Conservation (phyloP, 2,113 vertebrate genomes). For the Sapajus apella region DNA sequence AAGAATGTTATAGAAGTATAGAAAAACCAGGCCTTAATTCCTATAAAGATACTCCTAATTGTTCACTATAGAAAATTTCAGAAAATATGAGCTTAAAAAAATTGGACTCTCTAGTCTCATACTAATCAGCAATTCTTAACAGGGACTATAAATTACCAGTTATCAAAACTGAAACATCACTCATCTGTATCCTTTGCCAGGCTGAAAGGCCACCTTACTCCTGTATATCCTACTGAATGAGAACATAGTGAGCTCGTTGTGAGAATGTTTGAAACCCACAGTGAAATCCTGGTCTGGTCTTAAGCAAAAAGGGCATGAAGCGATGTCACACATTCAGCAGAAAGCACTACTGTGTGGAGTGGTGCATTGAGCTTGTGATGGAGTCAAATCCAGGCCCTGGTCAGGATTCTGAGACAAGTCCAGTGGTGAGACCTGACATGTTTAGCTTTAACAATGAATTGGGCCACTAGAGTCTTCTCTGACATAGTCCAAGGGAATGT, state of each 20-base stretch:
- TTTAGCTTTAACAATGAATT: background rate
- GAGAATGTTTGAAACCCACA: background rate
- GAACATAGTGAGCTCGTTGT: background rate
- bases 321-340: background rate
- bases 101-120: background rate
- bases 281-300: background rate
- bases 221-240: background rate
- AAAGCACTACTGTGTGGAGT: background rate
- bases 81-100: constrained; percentile 3
- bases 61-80: background rate
- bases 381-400: background rate
- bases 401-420: background rate
- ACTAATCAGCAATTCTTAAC: background rate
- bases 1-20: background rate
- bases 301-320: background rate
- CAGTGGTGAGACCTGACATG: background rate
- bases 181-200: background rate
- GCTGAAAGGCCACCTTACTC: background rate
- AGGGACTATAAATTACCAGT: background rate
- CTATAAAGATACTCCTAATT: background rate
- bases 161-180: background rate
- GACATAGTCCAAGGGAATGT: background rate
- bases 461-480: background rate
- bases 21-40: background rate
- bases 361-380: background rate